A percentile compares a stretch with the other conserved stretches of the same genome.
phyloP scores from a whole-genome alignment of 1,140 invertebrate species.

The Drosophila pseudoobscura region DNA sequence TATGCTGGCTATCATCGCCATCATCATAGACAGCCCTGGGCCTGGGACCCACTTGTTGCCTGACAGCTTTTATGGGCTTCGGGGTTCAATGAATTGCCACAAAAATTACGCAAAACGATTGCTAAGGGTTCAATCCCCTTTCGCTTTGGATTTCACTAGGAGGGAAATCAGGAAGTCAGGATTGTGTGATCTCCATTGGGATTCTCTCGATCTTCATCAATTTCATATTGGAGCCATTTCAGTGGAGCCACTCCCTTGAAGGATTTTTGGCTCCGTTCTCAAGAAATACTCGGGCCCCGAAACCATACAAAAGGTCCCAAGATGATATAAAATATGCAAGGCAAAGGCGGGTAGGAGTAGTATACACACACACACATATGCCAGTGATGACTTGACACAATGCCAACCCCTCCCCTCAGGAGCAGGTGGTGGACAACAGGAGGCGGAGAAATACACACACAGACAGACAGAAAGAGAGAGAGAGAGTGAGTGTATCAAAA shows the following conservation, averaged over 20 bases:
- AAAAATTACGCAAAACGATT: constrained; percentile 69
- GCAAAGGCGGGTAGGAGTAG: no score
- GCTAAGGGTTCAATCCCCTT: constrained; percentile 38
- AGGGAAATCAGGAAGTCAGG: no score
- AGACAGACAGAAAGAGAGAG: background rate
- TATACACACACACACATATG: background rate
- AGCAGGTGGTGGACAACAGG: background rate
- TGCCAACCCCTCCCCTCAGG: constrained; percentile 6
- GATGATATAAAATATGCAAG: constrained; percentile 13
- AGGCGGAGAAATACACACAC: background rate
- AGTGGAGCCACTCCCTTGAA: no score
- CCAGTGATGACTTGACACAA: constrained; percentile 43
- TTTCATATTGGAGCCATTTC: no score
- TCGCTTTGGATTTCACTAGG: no score
- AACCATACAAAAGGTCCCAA: background rate
- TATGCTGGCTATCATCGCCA: background rate
- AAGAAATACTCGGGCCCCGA: constrained; percentile 3
- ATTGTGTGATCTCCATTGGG: no score
- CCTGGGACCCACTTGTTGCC: constrained; percentile 44
- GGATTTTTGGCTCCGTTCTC: constrained; percentile 3
- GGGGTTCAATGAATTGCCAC: constrained; percentile 66
- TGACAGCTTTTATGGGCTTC: constrained; percentile 45
- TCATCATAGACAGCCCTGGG: background rate
- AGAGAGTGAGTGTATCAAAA: constrained; percentile 64
- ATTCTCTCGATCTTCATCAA: no score